Base-by-base conservation (phyloP, 2,888 invertebrate species). In the Cryptops parisi region DNA sequence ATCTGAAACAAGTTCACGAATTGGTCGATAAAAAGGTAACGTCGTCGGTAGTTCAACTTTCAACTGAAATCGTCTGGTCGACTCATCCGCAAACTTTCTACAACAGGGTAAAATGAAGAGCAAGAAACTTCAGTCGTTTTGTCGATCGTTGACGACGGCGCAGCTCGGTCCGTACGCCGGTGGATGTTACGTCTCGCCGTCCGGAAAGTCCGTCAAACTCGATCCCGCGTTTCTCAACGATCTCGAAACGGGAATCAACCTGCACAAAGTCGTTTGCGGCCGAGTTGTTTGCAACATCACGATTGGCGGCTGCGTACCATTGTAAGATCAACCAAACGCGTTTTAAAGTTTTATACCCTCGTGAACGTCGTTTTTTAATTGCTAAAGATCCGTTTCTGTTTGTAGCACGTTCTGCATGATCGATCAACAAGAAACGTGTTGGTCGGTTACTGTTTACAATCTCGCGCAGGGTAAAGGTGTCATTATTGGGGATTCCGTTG, bases 401-500 rank as follows among this genome's bases (percentile, higher is more conserved):
- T 54, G 38, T 65, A 87, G 86, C 68, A 81, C 85, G 38, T 86
- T 87, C 70, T 87, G 84, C 63, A 69, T 88, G 64, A 76, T 84
- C 44, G 88, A 88, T 70, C 76, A 77, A 59, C 76, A 78, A 53
- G 77, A 78, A 69, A 72, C 73, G 1, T 84, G 85, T 64, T 70
- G 81, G 47, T 77, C 79, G 21, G 85, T 88, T 55, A 83, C 83
- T 1, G 79, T 89, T 45, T 90, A 86, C 70, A 89, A 90, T 73
- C 76, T 87, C 69, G 83, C 84, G 5, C 78, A 80, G 63, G 84
- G 84, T 0, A 79, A 79, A 65, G 88, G 88, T 41, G 81, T 84
- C 51, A 83, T 84, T 57, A 83, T 89, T 55, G 88, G 88, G 1
- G 87, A 90, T 71, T 77, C 81, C 25, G 81, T 90, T 15, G 82